These are phyloP conservation scores for Nesometra sesokonis DNA, from an alignment of 35 echinoderm and acorn worm genomes.

Conservation along the genomic window DNA sequence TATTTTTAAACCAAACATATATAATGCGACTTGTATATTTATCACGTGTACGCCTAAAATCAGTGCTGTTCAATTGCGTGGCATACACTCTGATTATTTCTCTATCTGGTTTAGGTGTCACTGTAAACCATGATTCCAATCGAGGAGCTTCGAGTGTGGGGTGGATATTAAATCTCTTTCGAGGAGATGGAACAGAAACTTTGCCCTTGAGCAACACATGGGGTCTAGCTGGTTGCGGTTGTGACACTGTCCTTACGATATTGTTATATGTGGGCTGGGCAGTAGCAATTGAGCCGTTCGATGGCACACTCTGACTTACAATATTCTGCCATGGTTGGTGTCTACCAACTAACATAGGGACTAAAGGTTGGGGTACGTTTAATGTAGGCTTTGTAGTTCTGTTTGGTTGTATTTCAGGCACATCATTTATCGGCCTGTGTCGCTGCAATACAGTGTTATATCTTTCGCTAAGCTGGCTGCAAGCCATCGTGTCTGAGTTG, in stretches of 20 bases:
- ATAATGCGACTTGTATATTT: conserved; percentile 80
- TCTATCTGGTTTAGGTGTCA: conserved; percentile 63
- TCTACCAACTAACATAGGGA: neutral
- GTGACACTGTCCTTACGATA: neutral
- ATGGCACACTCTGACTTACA: neutral
- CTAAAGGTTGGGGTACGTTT: neutral
- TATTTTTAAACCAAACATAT: conserved; percentile 98
- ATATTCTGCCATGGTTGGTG: neutral
- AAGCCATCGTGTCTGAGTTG: neutral
- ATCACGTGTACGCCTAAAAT: conserved; percentile 63
- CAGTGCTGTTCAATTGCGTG: conserved; percentile 62
- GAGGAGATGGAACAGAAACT: neutral
- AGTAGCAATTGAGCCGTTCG: neutral
- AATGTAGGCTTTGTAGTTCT: neutral
- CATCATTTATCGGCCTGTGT: neutral
- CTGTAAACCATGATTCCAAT: conserved; percentile 76
- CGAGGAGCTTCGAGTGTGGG: conserved; percentile 77
- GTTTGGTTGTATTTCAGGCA: neutral
- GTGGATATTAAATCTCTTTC: conserved; percentile 89
- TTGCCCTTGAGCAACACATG: neutral
- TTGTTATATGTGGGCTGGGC: neutral
- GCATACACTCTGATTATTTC: conserved; percentile 70
- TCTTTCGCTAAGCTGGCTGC: neutral
- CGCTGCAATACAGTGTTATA: neutral
- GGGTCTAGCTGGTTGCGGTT: neutral